phyloP scores from a whole-genome alignment of 2,888 invertebrate species.

The Lamproptera curius region DNA sequence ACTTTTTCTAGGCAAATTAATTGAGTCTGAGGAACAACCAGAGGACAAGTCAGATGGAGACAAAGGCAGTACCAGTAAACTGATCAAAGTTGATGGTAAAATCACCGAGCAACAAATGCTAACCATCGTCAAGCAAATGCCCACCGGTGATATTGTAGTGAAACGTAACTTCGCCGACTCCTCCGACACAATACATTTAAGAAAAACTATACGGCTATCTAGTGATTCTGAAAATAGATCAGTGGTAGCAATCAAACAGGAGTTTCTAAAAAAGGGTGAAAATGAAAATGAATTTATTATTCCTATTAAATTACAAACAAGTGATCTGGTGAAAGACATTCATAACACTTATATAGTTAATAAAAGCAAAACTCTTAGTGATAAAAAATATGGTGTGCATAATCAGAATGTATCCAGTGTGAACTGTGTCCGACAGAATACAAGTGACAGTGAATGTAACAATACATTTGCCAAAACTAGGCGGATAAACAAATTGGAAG shows the following conservation, averaged over 20 bases:
- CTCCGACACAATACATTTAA: slow-evolving; percentile 58
- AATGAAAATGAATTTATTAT: slow-evolving; percentile 68
- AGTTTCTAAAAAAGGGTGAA: slow-evolving; percentile 64
- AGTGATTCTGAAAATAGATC: slow-evolving; percentile 67
- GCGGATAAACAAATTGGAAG: slow-evolving; percentile 64
- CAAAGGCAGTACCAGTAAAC: slow-evolving; percentile 51
- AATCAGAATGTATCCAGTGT: slow-evolving; percentile 69
- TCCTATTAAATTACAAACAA: slow-evolving; percentile 63
- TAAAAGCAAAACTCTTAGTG: slow-evolving; percentile 70
- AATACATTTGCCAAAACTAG: slow-evolving; percentile 64
- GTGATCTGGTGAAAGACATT: slow-evolving; percentile 73
- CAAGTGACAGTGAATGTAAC: slow-evolving; percentile 64
- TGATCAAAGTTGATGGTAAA: slow-evolving; percentile 48
- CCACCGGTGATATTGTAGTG: slow-evolving; percentile 63
- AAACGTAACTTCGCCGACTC: slow-evolving; percentile 61
- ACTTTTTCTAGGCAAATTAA: slow-evolving; percentile 81
- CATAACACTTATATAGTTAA: slow-evolving; percentile 71
- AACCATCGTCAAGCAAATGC: slow-evolving; percentile 65
- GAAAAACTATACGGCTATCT: slow-evolving; percentile 67
- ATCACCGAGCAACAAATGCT: slow-evolving; percentile 57
- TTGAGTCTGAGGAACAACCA: slow-evolving; percentile 78
- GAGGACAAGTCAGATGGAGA: slow-evolving; percentile 77
- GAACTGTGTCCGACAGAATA: slow-evolving; percentile 65
- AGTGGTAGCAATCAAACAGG: slow-evolving; percentile 64
- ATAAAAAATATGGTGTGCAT: slow-evolving; percentile 73